Conservation (phyloP, 2,888 invertebrate species). For the Latrodectus elegans region DNA sequence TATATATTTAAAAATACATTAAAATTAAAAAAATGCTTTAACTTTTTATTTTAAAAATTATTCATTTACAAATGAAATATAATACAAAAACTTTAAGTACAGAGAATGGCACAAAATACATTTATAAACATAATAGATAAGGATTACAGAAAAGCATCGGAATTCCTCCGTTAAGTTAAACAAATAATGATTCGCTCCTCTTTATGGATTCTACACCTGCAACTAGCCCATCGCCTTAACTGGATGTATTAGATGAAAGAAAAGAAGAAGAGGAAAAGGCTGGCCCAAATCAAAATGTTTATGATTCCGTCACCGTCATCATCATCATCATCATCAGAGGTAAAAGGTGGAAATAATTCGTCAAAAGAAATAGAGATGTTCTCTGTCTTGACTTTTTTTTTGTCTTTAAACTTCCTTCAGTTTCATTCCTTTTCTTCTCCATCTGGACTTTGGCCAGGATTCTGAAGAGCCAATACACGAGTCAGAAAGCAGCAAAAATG, state of each 20-base stretch:
- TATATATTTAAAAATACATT: too few relatives aligned
- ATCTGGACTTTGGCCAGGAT: conserved; percentile 39
- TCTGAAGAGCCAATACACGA: conserved; percentile 17
- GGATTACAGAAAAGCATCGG: too few relatives aligned
- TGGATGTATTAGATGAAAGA: too few relatives aligned
- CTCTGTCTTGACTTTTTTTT: conserved; percentile 19
- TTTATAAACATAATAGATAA: too few relatives aligned
- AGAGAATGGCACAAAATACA: too few relatives aligned
- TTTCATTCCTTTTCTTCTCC: conserved; percentile 2
- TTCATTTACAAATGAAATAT: too few relatives aligned
- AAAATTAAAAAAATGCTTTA: too few relatives aligned
- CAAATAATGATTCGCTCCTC: conserved; percentile 37
- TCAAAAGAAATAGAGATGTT: conserved; percentile 36
- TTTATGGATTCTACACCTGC: conserved; percentile 65
- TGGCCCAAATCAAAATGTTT: conserved; percentile 29
- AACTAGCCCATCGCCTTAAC: not conserved
- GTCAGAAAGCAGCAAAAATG: conserved; percentile 6
- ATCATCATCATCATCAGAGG: conserved; percentile 64
- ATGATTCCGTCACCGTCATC: conserved; percentile 63
- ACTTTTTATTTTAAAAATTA: too few relatives aligned
- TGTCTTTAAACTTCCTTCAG: conserved; percentile 15
- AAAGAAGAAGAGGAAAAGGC: too few relatives aligned
- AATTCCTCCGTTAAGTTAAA: not conserved
- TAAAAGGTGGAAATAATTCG: conserved; percentile 53
- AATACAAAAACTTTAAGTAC: too few relatives aligned